These are phyloP conservation scores for Pogoniulus pusillus DNA, from an alignment of 2,797 vertebrate genomes.

Conservation along the genomic window DNA sequence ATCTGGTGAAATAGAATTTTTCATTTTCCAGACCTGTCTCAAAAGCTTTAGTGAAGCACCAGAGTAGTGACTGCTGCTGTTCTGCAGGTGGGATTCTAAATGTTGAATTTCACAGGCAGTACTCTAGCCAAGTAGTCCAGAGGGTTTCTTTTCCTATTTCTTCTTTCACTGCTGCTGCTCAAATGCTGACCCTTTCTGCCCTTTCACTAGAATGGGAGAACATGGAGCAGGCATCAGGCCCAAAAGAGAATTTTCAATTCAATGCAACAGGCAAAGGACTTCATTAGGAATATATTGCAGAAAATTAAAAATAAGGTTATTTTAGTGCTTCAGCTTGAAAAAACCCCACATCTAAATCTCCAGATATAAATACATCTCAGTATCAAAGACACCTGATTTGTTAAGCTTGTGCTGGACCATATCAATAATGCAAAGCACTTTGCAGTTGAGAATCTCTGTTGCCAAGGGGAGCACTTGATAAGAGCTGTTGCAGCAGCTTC, in stretches of 20 bases:
- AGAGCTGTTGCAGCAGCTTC: neutral
- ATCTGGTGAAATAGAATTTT: conserved; percentile 20
- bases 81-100: neutral
- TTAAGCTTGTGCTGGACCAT: neutral
- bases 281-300: neutral
- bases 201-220: conserved; percentile 2
- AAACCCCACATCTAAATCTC: neutral
- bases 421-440: conserved; percentile 50
- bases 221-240: neutral
- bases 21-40: conserved; percentile 11
- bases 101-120: neutral
- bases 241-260: conserved; percentile 38
- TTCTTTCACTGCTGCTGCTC: neutral
- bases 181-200: neutral
- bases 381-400: neutral
- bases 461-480: neutral
- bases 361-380: neutral
- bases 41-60: neutral
- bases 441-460: neutral
- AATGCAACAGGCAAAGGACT: conserved; percentile 29
- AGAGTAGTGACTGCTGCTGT: neutral
- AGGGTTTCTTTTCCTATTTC: neutral
- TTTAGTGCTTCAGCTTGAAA: neutral
- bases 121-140: neutral
- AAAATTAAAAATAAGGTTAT: neutral